Conservation (phyloP, 2,113 vertebrate genomes). For the Probosciger aterrimus region DNA sequence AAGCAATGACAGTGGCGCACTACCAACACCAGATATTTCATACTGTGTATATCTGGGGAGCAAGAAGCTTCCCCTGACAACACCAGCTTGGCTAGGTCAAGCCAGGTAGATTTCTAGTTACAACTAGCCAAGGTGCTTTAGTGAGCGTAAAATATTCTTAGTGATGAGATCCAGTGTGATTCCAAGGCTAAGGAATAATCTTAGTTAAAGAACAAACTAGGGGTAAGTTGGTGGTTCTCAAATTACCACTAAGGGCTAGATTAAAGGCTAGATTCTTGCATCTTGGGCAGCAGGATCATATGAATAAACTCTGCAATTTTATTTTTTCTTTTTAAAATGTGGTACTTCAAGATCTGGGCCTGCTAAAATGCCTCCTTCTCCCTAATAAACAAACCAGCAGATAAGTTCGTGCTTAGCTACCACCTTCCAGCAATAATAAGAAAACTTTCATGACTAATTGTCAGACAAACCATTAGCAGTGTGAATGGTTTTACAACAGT, state of each 20-base stretch:
- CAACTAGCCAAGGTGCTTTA: background rate
- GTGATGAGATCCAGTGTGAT: background rate
- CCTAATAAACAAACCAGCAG: background rate
- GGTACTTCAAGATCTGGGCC: background rate
- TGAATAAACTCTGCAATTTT: background rate
- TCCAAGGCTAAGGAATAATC: background rate
- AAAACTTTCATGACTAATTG: background rate
- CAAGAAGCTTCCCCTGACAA: background rate
- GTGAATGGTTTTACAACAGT: background rate
- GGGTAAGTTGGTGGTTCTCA: background rate
- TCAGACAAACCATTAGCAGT: background rate
- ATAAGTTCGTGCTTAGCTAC: background rate
- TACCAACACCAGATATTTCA: background rate
- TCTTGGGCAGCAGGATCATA: background rate
- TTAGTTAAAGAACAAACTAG: background rate
- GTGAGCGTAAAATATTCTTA: background rate
- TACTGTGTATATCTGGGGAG: rapidly evolving
- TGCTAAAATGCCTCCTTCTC: background rate
- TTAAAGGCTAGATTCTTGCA: background rate
- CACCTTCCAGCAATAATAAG: background rate
- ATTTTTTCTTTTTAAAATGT: background rate
- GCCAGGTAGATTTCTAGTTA: background rate
- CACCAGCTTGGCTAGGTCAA: background rate
- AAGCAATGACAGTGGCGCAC: background rate
- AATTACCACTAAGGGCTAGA: background rate